phyloP scores from a whole-genome alignment of 2,888 invertebrate species.

The Nemapogon koenigi region DNA sequence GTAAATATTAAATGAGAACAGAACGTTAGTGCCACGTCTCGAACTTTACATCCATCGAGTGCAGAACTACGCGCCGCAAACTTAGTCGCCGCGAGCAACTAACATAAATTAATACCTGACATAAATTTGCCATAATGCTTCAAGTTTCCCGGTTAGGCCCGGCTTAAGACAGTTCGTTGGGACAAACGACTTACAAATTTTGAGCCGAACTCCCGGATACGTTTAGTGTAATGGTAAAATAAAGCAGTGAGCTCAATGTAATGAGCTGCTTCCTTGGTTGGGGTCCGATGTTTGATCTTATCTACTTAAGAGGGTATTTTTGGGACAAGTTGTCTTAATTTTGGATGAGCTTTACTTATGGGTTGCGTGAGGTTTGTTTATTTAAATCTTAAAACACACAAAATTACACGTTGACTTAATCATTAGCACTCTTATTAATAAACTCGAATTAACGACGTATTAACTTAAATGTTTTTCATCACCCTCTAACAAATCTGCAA shows the following conservation, averaged over 20 bases:
- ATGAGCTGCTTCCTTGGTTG: conserved; percentile 26
- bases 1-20: no score
- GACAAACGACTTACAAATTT: conserved; percentile 35
- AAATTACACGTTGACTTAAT: no score
- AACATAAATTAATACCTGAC: conserved; percentile 63
- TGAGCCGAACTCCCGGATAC: conserved; percentile 34
- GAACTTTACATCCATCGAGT: no score
- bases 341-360: no score
- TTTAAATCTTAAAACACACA: no score
- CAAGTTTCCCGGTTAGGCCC: conserved; percentile 11
- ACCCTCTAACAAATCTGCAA: no score
- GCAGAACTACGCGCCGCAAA: conserved; percentile 25
- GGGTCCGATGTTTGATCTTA: conserved; percentile 4
- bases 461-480: no score
- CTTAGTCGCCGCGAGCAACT: conserved; percentile 43
- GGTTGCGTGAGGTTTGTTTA: no score
- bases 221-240: conserved; percentile 37
- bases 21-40: no score
- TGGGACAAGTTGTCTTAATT: no score
- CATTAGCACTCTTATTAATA: no score
- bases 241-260: conserved; percentile 37
- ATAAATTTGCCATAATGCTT: conserved; percentile 61
- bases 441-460: no score
- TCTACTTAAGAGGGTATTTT: conserved; percentile 17
- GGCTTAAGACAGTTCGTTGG: conserved; percentile 6